Conservation (phyloP, 2,888 invertebrate genomes). For the Melanostoma scalare region DNA sequence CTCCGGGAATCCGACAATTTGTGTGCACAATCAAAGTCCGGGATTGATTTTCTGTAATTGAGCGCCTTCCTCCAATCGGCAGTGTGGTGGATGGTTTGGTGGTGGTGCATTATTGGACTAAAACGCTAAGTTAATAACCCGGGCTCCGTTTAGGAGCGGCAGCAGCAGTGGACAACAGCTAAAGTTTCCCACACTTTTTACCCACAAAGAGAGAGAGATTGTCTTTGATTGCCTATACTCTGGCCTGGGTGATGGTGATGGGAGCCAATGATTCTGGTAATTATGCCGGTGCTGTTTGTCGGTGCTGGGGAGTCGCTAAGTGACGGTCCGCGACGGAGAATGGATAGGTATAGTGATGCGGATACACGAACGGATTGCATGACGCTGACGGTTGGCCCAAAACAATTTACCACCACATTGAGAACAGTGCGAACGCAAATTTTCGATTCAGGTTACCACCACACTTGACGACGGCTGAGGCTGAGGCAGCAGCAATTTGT, state of each 20-base stretch:
- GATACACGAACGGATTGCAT: slow-evolving; percentile 44
- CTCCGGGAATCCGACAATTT: slow-evolving; percentile 69
- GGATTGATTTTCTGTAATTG: slow-evolving; percentile 73
- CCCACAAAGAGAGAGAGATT: slow-evolving; percentile 57
- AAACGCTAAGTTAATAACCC: slow-evolving; percentile 68
- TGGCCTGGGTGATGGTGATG: slow-evolving; percentile 49
- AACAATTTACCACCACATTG: slow-evolving; percentile 71
- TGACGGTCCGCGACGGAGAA: slow-evolving; percentile 47
- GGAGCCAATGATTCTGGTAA: slow-evolving; percentile 72
- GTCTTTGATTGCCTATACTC: slow-evolving; percentile 70
- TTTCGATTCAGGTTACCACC: slow-evolving; percentile 64
- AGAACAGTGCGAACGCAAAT: slow-evolving; percentile 63
- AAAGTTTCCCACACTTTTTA: slow-evolving; percentile 72
- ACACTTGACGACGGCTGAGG: slow-evolving; percentile 40
- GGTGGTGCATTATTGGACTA: slow-evolving; percentile 70
- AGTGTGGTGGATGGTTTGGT: slow-evolving; percentile 2
- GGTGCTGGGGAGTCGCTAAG: slow-evolving; percentile 69
- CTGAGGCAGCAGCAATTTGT: not conserved
- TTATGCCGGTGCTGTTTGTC: slow-evolving; percentile 72
- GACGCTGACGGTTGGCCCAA: slow-evolving; percentile 53
- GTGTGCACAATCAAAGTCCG: slow-evolving; percentile 71
- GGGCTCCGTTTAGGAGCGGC: slow-evolving; percentile 47
- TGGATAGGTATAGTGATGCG: slow-evolving; percentile 23
- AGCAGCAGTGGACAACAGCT: slow-evolving; percentile 50
- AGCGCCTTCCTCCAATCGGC: slow-evolving; percentile 72